Base-by-base conservation (phyloP, 2,888 invertebrate species). In the Zygogramma bicolorata region DNA sequence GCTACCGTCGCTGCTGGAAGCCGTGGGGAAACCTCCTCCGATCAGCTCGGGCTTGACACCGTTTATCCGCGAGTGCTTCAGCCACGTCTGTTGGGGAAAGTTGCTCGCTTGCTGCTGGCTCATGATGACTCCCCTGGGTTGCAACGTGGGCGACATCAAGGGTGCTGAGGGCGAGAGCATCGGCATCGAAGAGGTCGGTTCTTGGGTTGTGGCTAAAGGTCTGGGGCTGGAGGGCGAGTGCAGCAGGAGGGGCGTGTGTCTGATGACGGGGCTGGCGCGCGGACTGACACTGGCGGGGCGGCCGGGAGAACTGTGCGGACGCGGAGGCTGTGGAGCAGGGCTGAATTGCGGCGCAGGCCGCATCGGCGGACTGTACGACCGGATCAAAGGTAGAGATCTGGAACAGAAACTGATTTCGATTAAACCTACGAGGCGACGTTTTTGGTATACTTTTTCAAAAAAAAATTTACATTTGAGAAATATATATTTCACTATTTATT, bases 41-140 rank as follows among this genome's bases (percentile, higher is more conserved):
- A 73, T 66, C 94, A 95, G 90, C 86, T 95, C 95, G n/a, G 94
- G 94, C 82, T 94, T 94, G 57, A 87, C 71, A 75, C 94, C 94
- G 85, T 94, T 94, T 76, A 94, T 93, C 78, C 93, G 90, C 68
- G 91, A 90, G 70, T 85, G 81, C 60, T 87, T 82, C 70, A 87
- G 75, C 88, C 88, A 87, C 59, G 86, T 73, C 74, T 85, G 86
- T 46, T 85, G 81, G 60, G 80, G 76, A 58, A 81, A 79, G 31
- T 81, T 76, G 40, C 79, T 79, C 6, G 81, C 79, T 71, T 84
- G 86, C 65, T 80, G 84, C 65, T 80, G 84, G 71, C 84, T 85
- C 65, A 87, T 87, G 73, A 87, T 87, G 20, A 87, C 87, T 27
- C 85, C 84, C 31, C 84, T 42, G 53, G 73, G 75, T 49, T 73